Conservation (phyloP, 2,888 invertebrate species). For the Arge pagana region DNA sequence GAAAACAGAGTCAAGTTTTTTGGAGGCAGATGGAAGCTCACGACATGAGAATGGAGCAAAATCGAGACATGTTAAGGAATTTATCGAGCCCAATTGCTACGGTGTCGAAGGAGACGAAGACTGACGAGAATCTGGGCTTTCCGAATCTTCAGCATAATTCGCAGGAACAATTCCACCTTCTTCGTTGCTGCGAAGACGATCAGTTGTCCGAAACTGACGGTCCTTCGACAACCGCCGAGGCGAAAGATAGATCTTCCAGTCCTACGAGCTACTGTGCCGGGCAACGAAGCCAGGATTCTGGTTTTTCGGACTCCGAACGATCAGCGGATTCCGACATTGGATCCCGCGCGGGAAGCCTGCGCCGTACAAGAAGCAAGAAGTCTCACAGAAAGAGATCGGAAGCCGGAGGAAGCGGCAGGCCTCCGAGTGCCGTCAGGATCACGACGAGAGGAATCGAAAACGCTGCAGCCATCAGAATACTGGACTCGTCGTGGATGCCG, state of each 20-base stretch:
- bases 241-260: constrained; percentile 58
- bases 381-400: constrained; percentile 22
- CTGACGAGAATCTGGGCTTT: too few relatives aligned
- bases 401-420: constrained; percentile 7
- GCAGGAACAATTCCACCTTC: too few relatives aligned
- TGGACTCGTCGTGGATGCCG: constrained; percentile 33
- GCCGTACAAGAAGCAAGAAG: constrained; percentile 9
- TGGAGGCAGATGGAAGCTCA: constrained; percentile 50
- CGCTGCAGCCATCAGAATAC: constrained; percentile 11
- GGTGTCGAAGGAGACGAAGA: too few relatives aligned
- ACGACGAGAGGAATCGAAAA: too few relatives aligned
- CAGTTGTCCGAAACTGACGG: too few relatives aligned
- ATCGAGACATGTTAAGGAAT: too few relatives aligned
- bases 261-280: constrained; percentile 61
- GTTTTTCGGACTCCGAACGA: constrained; percentile 78
- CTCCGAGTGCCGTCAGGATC: neutral
- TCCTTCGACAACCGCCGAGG: too few relatives aligned
- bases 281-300: constrained; percentile 79
- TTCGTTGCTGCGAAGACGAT: too few relatives aligned
- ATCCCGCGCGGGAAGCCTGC: constrained; percentile 9
- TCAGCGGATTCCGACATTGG: constrained; percentile 54
- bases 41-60: constrained; percentile 38
- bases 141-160: too few relatives aligned
- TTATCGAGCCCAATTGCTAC: too few relatives aligned
- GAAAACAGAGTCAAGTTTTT: constrained; percentile 52